Conservation (phyloP, 2,797 vertebrate species). For the Choloepus didactylus region DNA sequence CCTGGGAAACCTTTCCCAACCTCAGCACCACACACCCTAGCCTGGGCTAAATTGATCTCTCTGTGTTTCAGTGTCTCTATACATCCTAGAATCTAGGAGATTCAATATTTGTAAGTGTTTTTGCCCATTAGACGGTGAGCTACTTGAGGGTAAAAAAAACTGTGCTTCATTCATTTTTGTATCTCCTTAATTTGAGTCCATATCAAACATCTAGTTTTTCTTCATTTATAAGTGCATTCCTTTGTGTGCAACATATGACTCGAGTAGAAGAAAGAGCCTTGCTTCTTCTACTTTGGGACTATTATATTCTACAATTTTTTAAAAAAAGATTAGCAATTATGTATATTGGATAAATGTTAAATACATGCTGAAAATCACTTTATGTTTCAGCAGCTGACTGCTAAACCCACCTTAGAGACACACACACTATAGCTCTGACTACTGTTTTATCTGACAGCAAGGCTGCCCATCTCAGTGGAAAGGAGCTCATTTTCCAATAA, state of each 20-base stretch:
- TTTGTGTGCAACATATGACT: not conserved
- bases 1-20: slow-evolving; percentile 1
- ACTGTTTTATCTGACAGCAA: slow-evolving; percentile 6
- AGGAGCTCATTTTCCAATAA: slow-evolving; percentile 61
- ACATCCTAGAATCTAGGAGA: not conserved
- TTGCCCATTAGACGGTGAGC: not conserved
- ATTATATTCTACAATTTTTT: not conserved
- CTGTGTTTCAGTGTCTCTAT: not conserved
- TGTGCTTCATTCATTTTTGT: not conserved
- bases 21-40: not conserved
- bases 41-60: slow-evolving; percentile 58
- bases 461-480: not conserved
- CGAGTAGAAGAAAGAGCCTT: not conserved
- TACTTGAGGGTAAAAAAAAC: not conserved
- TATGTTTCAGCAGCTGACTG: not conserved
- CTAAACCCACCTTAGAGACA: not conserved
- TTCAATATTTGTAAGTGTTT: not conserved
- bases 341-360: not conserved
- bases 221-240: slow-evolving; percentile 9
- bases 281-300: not conserved
- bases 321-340: not conserved
- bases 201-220: not conserved
- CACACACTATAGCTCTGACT: not conserved
- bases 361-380: not conserved
- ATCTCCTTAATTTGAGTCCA: not conserved